Base-by-base conservation (phyloP, 2,888 invertebrate genomes). In the Chydorus sphaericus region DNA sequence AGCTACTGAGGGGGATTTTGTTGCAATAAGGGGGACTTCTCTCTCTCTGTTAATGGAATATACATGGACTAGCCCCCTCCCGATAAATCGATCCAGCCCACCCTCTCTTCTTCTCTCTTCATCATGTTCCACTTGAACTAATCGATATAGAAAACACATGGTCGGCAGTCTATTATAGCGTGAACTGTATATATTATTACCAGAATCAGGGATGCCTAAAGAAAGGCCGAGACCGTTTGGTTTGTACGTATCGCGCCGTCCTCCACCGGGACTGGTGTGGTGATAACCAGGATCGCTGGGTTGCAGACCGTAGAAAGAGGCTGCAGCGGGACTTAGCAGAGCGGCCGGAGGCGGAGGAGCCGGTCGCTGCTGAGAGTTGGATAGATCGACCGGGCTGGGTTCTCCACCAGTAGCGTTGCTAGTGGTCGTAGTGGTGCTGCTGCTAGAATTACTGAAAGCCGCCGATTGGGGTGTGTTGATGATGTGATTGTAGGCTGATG, bases 301-400 rank as follows among this genome's bases (percentile, higher is more conserved):
- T 28, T 23, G 18, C 1, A 44, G 44, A 14, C 44, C 44, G 44
- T 44, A 44, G 26, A 44, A 44, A 8, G 44, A 23, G 26, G 44
- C 44, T 28, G 44, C 23, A 28, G 44, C 44, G 26, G 44, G 26
- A 44, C 18, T 44, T 11, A 33, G 33, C 8, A 33, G 33, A 8
- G 33, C 33, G 8, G 33, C 8, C 33, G 44, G 44, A n/a, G n/a
- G n/a, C n/a, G n/a, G n/a, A n/a, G n/a, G n/a, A n/a, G 31, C 31
- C 7, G 33, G 36, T 16, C 48, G 56, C 8, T 58, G 61, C 23
- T 61, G 59, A 4, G 62, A 61, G 54, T 59, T 62, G 26, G 62
- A 62, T n/a, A 62, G 55, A 54, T 62, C 62, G 38, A 62, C 62
- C 16, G 62, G 62, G 44, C 60, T 59, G 48, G 59, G 59, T 26